phyloP scores from a whole-genome alignment of 2,797 vertebrate genomes.

The Anabas testudineus region DNA sequence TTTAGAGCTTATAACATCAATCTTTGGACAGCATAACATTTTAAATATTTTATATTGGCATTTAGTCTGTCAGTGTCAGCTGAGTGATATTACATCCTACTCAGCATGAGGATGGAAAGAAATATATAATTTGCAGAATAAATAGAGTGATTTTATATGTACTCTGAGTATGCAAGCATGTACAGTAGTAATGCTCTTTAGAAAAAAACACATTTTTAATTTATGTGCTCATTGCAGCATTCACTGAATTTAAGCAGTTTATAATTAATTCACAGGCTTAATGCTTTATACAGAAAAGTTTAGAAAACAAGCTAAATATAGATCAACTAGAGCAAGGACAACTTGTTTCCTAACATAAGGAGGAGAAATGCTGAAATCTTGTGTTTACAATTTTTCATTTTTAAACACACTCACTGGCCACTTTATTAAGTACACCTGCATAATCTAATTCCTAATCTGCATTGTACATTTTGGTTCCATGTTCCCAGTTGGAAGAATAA shows the following conservation, averaged over 20 bases:
- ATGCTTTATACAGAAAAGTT: slow-evolving; percentile 14
- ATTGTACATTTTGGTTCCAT: not conserved
- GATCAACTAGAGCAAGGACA: slow-evolving; percentile 12
- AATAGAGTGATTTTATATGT: slow-evolving; percentile 1
- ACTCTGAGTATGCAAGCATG: slow-evolving; percentile 7
- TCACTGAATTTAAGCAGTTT: slow-evolving; percentile 13
- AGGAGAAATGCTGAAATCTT: slow-evolving; percentile 23
- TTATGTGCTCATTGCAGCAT: slow-evolving; percentile 20
- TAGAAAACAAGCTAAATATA: slow-evolving; percentile 12
- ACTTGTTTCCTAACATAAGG: not conserved
- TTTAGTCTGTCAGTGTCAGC: not conserved
- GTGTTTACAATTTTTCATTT: slow-evolving; percentile 5
- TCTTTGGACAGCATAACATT: not conserved
- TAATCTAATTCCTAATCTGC: too few relatives aligned
- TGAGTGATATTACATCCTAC: not conserved
- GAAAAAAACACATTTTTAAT: slow-evolving; percentile 34
- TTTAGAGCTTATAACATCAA: not conserved
- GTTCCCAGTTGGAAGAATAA: too few relatives aligned
- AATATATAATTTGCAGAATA: slow-evolving; percentile 14
- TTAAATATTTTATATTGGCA: not conserved
- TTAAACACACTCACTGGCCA: too few relatives aligned
- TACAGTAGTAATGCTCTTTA: slow-evolving; percentile 28
- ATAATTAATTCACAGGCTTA: slow-evolving; percentile 51
- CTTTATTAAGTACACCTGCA: too few relatives aligned
- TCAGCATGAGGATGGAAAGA: not conserved